Conservation (phyloP, 2,888 invertebrate genomes). For the Eumerus sabulonum region DNA sequence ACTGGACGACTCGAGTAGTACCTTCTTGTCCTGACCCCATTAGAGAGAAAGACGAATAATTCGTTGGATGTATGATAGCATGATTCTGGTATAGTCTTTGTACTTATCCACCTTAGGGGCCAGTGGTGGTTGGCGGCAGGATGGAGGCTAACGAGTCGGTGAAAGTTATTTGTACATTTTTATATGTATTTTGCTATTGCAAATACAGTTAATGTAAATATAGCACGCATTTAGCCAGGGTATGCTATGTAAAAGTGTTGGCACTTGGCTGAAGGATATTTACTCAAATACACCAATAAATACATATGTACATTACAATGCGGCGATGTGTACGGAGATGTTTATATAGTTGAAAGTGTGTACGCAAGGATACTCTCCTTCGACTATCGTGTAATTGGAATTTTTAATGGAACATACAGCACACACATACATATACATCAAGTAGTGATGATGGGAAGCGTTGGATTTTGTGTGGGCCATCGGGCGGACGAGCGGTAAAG, state of each 20-base stretch:
- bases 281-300: constrained; percentile 47
- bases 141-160: constrained; percentile 10
- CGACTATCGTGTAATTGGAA: constrained; percentile 47
- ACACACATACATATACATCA: constrained; percentile 1
- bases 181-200: constrained; percentile 50
- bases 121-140: constrained; percentile 1
- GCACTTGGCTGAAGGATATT: constrained; percentile 54
- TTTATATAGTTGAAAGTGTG: constrained; percentile 50
- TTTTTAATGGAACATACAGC: constrained; percentile 50
- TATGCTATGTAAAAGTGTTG: constrained; percentile 41
- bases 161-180: constrained; percentile 63
- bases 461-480: constrained; percentile 35
- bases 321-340: constrained; percentile 15
- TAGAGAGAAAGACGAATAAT: too few species aligned
- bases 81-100: too few species aligned
- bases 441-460: constrained; percentile 21
- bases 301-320: constrained; percentile 33
- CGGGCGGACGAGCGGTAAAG: neutral
- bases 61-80: too few species aligned
- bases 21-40: too few species aligned
- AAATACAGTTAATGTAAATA: constrained; percentile 69
- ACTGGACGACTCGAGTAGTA: too few species aligned
- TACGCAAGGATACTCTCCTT: constrained; percentile 33
- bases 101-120: too few species aligned
- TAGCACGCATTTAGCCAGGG: constrained; percentile 59